Percentiles rank a stretch among this genome's conserved stretches.
These are phyloP conservation scores for Aporophyla nigra DNA, from an alignment of 2,888 invertebrate species.

Conservation along the genomic window DNA sequence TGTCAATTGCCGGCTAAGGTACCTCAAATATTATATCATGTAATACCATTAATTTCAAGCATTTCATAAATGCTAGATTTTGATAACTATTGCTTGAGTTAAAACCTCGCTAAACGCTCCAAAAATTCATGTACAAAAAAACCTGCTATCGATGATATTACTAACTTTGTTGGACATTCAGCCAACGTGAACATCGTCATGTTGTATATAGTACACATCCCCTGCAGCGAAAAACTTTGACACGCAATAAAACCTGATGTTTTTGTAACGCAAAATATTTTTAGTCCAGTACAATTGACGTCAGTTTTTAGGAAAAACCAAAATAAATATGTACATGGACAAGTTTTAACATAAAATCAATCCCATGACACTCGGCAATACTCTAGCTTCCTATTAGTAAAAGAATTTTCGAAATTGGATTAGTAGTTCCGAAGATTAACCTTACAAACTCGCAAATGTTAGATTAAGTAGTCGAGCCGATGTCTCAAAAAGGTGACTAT, in stretches of 20 bases:
- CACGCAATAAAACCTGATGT: constrained; percentile 41
- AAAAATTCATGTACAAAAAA: constrained; percentile 14
- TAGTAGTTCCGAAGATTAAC: too few relatives aligned
- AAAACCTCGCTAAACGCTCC: background rate
- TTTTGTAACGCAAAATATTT: constrained; percentile 40
- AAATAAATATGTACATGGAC: constrained; percentile 9
- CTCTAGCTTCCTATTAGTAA: too few relatives aligned
- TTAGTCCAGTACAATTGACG: background rate
- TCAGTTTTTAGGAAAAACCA: constrained; percentile 9
- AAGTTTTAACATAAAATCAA: too few relatives aligned
- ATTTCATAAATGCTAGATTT: background rate
- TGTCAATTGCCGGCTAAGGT: too few relatives aligned
- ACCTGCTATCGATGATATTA: constrained; percentile 6
- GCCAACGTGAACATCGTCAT: constrained; percentile 27
- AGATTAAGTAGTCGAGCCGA: background rate
- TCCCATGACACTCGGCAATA: too few relatives aligned
- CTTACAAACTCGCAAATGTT: too few relatives aligned
- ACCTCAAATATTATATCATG: too few relatives aligned
- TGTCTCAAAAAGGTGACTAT: too few relatives aligned
- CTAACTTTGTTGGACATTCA: constrained; percentile 20
- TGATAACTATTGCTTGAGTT: background rate
- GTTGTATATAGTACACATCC: background rate
- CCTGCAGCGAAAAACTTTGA: constrained; percentile 34
- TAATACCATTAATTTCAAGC: too few relatives aligned
- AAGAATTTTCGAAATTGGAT: too few relatives aligned